Evolutionary conservation across 2,797 vertebrate species (phyloP).

Genomic region (Garrulus glandarius): DNA sequence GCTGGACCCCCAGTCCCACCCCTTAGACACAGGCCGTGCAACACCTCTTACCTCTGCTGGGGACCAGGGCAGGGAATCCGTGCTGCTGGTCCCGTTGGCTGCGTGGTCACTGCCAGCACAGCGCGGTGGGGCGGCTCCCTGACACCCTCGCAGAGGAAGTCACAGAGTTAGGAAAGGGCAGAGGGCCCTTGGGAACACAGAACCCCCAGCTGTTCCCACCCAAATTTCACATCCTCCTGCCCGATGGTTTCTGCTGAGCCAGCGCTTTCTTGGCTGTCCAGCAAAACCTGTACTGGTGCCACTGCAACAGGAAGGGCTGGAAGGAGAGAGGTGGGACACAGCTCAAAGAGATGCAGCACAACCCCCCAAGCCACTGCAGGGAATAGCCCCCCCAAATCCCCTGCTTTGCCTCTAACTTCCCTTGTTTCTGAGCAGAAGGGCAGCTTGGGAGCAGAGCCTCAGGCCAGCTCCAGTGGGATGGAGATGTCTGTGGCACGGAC

Average conservation of each 20-base stretch:
- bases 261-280: neutral
- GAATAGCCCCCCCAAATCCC: rapidly evolving
- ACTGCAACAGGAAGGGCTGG: neutral
- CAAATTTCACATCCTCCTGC: conserved; percentile 37
- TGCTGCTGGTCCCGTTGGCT: neutral
- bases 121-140: rapidly evolving
- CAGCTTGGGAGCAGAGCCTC: neutral
- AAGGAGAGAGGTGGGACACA: neutral
- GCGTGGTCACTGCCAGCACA: neutral
- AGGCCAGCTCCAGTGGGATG: neutral
- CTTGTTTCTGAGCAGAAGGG: neutral
- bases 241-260: neutral
- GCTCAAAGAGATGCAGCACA: neutral
- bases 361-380: rapidly evolving
- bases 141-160: neutral
- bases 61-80: neutral
- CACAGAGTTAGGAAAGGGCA: neutral
- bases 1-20: neutral
- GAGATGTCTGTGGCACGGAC: neutral
- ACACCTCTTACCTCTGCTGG: conserved; percentile 22
- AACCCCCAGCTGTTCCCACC: neutral
- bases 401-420: neutral
- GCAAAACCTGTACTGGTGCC: rapidly evolving
- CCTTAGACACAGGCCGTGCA: neutral
- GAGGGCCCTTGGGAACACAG: neutral